Conservation (phyloP, 2,888 invertebrate genomes). For the Arctia plantaginis region DNA sequence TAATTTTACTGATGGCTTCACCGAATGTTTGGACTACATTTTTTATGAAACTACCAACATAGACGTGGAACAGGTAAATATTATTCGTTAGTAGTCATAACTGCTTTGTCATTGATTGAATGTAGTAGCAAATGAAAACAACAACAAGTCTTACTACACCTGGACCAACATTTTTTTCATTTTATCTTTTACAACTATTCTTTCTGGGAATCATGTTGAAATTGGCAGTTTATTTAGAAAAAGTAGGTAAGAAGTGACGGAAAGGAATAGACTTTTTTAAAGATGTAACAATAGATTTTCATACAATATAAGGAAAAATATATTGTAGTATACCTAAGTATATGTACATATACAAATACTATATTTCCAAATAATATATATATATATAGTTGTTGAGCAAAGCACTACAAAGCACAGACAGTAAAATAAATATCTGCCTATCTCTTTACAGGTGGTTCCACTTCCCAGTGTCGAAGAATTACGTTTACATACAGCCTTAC, state of each 20-base stretch:
- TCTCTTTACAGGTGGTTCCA: conserved; percentile 89
- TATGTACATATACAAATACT: too few species aligned
- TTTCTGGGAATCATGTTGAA: too few species aligned
- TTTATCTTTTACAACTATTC: too few species aligned
- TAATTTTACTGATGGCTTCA: conserved; percentile 93
- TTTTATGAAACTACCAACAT: conserved; percentile 90
- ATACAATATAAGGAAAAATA: too few species aligned
- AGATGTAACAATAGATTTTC: background rate
- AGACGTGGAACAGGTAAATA: conserved; percentile 87
- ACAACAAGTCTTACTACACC: too few species aligned
- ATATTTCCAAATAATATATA: too few species aligned
- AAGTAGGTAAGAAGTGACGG: too few species aligned
- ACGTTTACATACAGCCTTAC: conserved; percentile 91
- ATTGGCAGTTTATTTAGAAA: too few species aligned
- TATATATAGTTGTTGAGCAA: background rate
- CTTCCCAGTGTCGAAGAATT: conserved; percentile 93
- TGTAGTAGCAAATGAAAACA: too few species aligned
- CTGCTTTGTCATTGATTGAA: too few species aligned
- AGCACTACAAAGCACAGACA: background rate
- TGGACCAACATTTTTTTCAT: too few species aligned
- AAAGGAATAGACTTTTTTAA: background rate
- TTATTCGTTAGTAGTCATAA: background rate
- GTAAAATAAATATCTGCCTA: background rate
- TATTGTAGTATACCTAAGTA: too few species aligned
- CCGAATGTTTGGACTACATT: conserved; percentile 97